A percentile compares a stretch with the other conserved stretches of the same genome.
These are phyloP conservation scores for Synergus itoensis DNA, from an alignment of 2,888 invertebrate genomes.

Conservation along the genomic window DNA sequence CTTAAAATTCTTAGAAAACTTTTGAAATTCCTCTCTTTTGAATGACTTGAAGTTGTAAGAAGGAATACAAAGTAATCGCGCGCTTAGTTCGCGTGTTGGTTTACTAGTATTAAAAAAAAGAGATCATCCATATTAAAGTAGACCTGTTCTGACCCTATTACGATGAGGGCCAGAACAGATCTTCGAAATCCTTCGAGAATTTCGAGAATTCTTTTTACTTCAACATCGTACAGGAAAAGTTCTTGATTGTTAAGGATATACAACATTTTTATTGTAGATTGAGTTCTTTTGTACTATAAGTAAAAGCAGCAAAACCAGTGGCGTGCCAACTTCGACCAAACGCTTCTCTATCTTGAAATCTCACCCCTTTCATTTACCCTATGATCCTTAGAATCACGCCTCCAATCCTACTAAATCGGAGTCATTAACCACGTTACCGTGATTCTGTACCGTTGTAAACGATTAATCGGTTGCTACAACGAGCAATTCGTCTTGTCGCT, in stretches of 20 bases:
- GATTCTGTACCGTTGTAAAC: conserved; percentile 34
- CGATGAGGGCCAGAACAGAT: no score
- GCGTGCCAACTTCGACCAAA: conserved; percentile 34
- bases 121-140: no score
- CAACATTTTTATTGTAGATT: neutral
- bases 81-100: no score
- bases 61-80: no score
- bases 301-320: conserved; percentile 3
- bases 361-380: conserved; percentile 40
- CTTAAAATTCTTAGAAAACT: no score
- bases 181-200: no score
- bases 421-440: conserved; percentile 33
- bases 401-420: conserved; percentile 40
- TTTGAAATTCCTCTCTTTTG: no score
- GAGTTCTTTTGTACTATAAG: conserved; percentile 11
- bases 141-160: no score
- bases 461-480: conserved; percentile 36
- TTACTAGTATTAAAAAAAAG: no score
- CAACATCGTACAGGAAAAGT: neutral
- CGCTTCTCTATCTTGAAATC: conserved; percentile 40
- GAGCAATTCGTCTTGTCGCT: conserved; percentile 28
- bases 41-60: no score
- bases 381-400: conserved; percentile 36
- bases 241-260: neutral
- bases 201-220: neutral